These are phyloP conservation scores for Acronicta leporina DNA, from an alignment of 2,888 invertebrate genomes.

Conservation along the genomic window DNA sequence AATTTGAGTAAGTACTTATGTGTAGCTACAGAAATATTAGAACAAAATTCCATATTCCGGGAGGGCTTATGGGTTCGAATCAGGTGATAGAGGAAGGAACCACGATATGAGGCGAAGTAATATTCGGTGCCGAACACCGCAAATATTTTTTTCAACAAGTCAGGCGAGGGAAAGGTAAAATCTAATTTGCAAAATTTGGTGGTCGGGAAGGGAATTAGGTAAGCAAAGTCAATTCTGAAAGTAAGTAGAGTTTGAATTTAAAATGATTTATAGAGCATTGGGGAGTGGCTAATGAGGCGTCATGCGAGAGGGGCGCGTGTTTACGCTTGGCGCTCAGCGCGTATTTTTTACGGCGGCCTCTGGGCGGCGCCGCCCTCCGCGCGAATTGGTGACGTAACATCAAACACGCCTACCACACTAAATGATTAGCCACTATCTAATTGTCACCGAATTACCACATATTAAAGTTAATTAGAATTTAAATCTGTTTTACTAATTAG, in stretches of 20 bases:
- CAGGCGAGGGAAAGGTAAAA: conserved; percentile 78
- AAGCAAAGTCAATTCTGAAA: conserved; percentile 87
- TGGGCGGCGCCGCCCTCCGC: conserved; percentile 69
- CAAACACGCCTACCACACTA: conserved; percentile 70
- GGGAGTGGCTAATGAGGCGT: conserved; percentile 89
- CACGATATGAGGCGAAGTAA: conserved; percentile 66
- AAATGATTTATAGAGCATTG: conserved; percentile 88
- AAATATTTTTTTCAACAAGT: conserved; percentile 77
- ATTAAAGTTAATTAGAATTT: conserved; percentile 26
- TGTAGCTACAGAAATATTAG: too few relatives aligned
- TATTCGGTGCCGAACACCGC: conserved; percentile 73
- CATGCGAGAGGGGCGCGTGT: conserved; percentile 87
- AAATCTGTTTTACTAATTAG: conserved; percentile 24
- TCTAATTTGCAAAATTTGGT: conserved; percentile 86
- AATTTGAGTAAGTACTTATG: too few relatives aligned
- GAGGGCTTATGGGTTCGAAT: conserved; percentile 50
- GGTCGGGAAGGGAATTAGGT: conserved; percentile 84
- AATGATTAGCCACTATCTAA: conserved; percentile 63
- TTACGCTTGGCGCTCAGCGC: conserved; percentile 76
- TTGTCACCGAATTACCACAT: conserved; percentile 46
- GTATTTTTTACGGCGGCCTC: conserved; percentile 76
- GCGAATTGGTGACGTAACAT: conserved; percentile 68
- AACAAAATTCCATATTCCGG: neutral
- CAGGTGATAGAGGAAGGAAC: conserved; percentile 65
- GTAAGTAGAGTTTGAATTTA: conserved; percentile 89